Conservation (phyloP, 2,113 vertebrate genomes). For the Arenaria interpres region DNA sequence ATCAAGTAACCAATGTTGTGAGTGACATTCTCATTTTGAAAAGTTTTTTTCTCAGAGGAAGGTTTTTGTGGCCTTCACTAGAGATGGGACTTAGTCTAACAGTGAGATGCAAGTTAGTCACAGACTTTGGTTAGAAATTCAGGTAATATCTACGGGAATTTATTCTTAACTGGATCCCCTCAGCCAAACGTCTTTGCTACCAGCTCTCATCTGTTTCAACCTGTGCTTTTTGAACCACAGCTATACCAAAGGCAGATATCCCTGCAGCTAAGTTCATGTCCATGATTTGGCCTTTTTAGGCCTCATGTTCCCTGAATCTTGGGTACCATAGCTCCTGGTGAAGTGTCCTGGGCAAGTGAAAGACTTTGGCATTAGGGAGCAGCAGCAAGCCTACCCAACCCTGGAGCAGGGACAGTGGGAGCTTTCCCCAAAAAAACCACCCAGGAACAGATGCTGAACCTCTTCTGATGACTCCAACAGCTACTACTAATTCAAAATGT, state of each 20-base stretch:
- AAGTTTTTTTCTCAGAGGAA: not conserved
- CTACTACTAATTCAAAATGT: not conserved
- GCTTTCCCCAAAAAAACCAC: not conserved
- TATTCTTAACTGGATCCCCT: not conserved
- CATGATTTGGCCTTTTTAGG: not conserved
- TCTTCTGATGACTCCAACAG: not conserved
- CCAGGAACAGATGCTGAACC: not conserved
- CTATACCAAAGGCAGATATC: not conserved
- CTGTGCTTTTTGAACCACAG: not conserved
- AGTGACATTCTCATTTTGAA: not conserved
- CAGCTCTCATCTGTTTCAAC: not conserved
- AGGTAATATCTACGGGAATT: not conserved
- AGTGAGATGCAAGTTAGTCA: not conserved
- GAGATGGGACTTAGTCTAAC: not conserved
- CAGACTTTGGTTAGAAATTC: not conserved
- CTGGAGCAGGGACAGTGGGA: not conserved
- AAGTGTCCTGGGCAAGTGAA: not conserved
- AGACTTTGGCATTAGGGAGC: not conserved
- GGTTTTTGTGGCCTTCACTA: not conserved
- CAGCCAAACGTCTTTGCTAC: not conserved
- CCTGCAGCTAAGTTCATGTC: not conserved
- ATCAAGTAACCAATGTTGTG: not conserved
- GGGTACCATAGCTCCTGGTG: not conserved
- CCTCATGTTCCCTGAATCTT: not conserved
- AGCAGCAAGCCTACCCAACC: not conserved